Percentiles rank a stretch among this genome's conserved stretches.
Conservation (phyloP, 1,140 invertebrate genomes). For the Colletes gigas region DNA sequence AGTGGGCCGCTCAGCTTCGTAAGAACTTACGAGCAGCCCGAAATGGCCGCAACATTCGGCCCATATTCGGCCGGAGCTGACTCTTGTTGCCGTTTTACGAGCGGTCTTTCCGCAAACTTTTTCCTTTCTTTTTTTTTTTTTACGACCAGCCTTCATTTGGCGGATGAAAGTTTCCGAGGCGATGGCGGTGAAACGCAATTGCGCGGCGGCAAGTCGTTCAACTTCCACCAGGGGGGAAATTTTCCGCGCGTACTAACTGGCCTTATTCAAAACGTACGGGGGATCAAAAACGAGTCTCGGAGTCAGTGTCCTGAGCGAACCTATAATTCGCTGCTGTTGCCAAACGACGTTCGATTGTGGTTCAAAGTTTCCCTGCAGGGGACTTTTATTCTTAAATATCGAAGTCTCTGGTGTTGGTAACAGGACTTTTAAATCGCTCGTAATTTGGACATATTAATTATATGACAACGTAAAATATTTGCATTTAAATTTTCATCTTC, state of each 20-base stretch:
- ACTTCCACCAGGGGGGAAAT: constrained; percentile 2
- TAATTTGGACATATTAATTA: no score
- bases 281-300: background rate
- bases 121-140: constrained; percentile 26
- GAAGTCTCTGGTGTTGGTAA: no score
- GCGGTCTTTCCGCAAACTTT: constrained; percentile 1
- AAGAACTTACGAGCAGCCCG: constrained; percentile 26
- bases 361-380: no score
- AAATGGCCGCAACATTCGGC: constrained; percentile 45
- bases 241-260: background rate
- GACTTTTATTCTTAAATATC: no score
- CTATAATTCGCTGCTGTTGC: no score
- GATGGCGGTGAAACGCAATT: constrained; percentile 15
- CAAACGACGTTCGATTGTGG: no score
- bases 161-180: constrained; percentile 21
- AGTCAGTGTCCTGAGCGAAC: no score
- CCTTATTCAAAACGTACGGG: background rate
- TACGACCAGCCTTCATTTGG: constrained; percentile 35
- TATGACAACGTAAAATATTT: no score
- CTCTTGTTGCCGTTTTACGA: constrained; percentile 50
- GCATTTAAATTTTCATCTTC: no score
- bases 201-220: constrained; percentile 12
- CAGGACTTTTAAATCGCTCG: no score
- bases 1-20: constrained; percentile 5
- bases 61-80: constrained; percentile 30